Base-by-base conservation (phyloP, 2,113 vertebrate genomes). In the Corythoichthys intestinalis region DNA sequence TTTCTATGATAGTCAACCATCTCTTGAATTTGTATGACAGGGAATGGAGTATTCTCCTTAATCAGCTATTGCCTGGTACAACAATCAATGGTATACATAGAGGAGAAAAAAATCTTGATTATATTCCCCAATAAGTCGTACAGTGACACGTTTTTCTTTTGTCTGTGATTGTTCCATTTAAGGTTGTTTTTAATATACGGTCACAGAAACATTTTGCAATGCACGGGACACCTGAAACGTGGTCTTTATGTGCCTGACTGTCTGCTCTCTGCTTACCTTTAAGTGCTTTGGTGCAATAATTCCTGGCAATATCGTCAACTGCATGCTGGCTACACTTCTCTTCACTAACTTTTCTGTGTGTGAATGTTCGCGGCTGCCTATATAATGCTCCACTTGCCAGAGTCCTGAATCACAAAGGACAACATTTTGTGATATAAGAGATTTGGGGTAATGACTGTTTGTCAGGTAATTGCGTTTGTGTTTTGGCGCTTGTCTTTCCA, bases 261-360 rank as follows among this genome's bases (percentile, higher is more conserved):
- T 39, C 12, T 15, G 47, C 37, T 50, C 59, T 64, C 35, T 4
- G 14, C 71, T 66, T 2, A 47, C 58, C 49, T 10, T 60, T 1
- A 14, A 8, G 35, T 70, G 64, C 65, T 60, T 70, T 67, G 54
- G 52, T 66, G 59, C 48, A 67, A 67, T 58, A 48, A 67, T 17
- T 58, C 11, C 35, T 68, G 28, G 14, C 58, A 17, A 58, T 41
- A 62, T 70, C 64, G 49, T 52, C 47, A 76, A 65, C 76, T 76
- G 81, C 80, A 72, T 80, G 72, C 15, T 57, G 53, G 37, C 79
- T 3, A 7, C 34, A 34, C 72, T 73, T 60, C 69, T 76, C 20
- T 28, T 28, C 68, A 20, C 72, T 67, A 57, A 70, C 78, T 9
- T 28, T 17, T 13, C 48, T 13, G 4, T 50, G 14, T 44, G 41